Percentiles rank a stretch among this genome's conserved stretches.
These are phyloP conservation scores for Cossypha caffra DNA, from an alignment of 2,797 vertebrate genomes.

Conservation along the genomic window DNA sequence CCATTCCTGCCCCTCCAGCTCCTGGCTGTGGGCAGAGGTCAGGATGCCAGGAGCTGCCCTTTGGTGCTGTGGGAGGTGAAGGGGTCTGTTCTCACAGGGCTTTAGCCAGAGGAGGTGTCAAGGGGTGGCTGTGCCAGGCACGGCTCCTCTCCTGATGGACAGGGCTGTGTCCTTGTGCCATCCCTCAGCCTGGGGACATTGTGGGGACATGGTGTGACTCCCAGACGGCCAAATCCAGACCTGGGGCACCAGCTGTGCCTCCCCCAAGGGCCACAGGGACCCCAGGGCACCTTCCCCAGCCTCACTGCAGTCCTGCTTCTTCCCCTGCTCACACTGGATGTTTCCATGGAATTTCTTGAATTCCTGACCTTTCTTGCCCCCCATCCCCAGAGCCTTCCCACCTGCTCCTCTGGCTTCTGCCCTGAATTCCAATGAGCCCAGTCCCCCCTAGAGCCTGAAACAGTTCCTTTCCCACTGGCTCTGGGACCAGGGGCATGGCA, in stretches of 20 bases:
- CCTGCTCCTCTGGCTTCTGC: constrained; percentile 4
- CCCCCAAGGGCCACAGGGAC: accelerated
- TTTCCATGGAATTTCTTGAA: constrained; percentile 16
- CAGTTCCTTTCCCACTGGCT: not conserved
- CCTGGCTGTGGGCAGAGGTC: not conserved
- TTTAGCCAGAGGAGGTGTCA: not conserved
- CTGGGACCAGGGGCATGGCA: accelerated
- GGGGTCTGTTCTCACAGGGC: accelerated
- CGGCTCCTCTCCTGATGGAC: not conserved
- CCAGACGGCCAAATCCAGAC: not conserved
- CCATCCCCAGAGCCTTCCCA: not conserved
- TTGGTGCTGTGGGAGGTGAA: not conserved
- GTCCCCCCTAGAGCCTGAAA: not conserved
- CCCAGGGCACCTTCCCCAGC: not conserved
- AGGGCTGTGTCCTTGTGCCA: accelerated
- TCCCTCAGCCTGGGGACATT: not conserved
- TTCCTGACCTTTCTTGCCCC: constrained; percentile 25
- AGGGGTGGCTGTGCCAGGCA: not conserved
- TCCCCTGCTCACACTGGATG: not conserved
- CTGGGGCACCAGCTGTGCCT: not conserved
- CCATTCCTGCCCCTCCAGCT: not conserved
- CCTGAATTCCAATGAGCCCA: constrained; percentile 1
- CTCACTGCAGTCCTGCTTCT: accelerated
- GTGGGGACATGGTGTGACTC: not conserved
- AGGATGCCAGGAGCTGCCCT: not conserved